These are phyloP conservation scores for Silvanus unidentatus DNA, from an alignment of 2,888 invertebrate genomes.

Conservation along the genomic window DNA sequence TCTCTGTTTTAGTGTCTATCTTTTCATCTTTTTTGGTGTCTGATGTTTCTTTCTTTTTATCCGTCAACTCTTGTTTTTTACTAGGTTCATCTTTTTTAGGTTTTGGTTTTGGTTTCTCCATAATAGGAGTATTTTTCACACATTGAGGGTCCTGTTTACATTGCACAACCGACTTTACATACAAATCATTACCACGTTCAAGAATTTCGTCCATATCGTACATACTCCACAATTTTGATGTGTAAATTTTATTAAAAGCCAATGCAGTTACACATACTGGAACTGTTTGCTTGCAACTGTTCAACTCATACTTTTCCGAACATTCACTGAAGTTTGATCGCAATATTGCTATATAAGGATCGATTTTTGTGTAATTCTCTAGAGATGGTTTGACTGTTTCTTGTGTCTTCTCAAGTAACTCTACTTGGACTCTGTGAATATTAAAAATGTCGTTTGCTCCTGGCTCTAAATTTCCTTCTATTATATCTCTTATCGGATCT, in stretches of 20 bases:
- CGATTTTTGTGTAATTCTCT: conserved; percentile 41
- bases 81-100: too few species aligned
- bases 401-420: conserved; percentile 27
- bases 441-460: conserved; percentile 35
- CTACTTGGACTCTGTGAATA: conserved; percentile 33
- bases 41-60: too few species aligned
- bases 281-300: conserved; percentile 38
- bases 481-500: conserved; percentile 36
- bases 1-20: too few species aligned
- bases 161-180: conserved; percentile 29
- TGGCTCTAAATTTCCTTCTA: conserved; percentile 39
- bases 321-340: conserved; percentile 32
- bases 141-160: conserved; percentile 3
- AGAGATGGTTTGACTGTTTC: conserved; percentile 42
- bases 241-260: conserved; percentile 36
- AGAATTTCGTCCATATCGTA: conserved; percentile 40
- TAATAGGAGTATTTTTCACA: too few species aligned
- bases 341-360: conserved; percentile 43
- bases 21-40: too few species aligned
- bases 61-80: too few species aligned
- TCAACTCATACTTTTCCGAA: conserved; percentile 28
- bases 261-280: conserved; percentile 39
- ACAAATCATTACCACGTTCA: conserved; percentile 36
- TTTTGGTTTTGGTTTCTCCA: too few species aligned
- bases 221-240: conserved; percentile 33